Conservation (phyloP, 92 coral and sea anemone genomes). For the Zoanthus sansibaricus region DNA sequence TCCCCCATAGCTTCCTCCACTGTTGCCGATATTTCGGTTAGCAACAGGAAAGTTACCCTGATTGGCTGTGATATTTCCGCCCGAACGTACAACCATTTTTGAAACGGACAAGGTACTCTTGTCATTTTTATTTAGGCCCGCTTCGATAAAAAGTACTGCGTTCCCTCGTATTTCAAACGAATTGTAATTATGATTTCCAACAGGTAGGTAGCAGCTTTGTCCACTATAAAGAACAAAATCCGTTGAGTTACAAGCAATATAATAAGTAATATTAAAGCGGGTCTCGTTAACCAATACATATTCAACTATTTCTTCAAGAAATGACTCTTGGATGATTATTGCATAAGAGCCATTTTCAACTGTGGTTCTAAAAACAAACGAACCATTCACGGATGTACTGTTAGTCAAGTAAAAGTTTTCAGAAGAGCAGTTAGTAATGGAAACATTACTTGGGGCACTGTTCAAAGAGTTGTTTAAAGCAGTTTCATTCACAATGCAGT, state of each 20-base stretch:
- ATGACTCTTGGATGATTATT: constrained; percentile 60
- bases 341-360: constrained; percentile 48
- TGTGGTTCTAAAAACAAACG: constrained; percentile 31
- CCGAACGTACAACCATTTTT: constrained; percentile 49
- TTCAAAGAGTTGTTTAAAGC: constrained; percentile 17
- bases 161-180: constrained; percentile 59
- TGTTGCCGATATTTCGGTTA: not conserved
- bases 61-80: constrained; percentile 53
- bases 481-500: constrained; percentile 1
- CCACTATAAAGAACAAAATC: constrained; percentile 66
- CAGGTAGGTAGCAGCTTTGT: constrained; percentile 57
- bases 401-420: constrained; percentile 16
- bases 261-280: constrained; percentile 57
- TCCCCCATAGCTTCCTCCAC: constrained; percentile 67
- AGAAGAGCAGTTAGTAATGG: constrained; percentile 18
- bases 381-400: constrained; percentile 36
- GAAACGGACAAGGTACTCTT: constrained; percentile 40
- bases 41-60: constrained; percentile 31
- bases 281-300: constrained; percentile 65
- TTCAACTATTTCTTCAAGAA: constrained; percentile 34
- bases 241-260: constrained; percentile 70
- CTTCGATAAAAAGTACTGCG: constrained; percentile 55
- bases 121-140: constrained; percentile 22
- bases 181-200: constrained; percentile 59
- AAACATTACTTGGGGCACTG: not conserved